A percentile compares a stretch with the other conserved stretches of the same genome.
phyloP scores from a whole-genome alignment of 2,888 invertebrate genomes.

The Leucophenga maculata region DNA sequence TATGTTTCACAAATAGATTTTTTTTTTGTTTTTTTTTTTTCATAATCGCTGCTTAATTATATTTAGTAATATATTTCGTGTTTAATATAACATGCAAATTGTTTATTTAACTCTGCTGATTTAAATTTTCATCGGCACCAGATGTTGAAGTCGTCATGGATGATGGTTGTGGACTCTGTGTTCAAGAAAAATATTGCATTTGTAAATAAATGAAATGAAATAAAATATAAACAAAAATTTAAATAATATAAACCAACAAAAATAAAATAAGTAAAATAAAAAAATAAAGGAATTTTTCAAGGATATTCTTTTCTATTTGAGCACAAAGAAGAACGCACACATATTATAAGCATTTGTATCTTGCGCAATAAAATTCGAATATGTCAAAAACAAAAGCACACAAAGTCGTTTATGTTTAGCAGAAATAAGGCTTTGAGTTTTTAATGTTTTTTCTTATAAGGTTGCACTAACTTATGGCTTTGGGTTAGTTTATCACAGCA shows the following conservation, averaged over 20 bases:
- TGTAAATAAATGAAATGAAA: constrained; percentile 45
- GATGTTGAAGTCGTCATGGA: constrained; percentile 74
- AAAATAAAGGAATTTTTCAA: constrained; percentile 5
- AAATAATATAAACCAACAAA: constrained; percentile 39
- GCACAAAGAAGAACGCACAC: constrained; percentile 28
- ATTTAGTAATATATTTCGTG: constrained; percentile 26
- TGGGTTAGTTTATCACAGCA: constrained; percentile 62
- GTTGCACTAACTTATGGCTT: constrained; percentile 25
- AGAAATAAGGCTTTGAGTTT: constrained; percentile 36
- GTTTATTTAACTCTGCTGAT: constrained; percentile 74
- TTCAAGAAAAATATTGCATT: constrained; percentile 57
- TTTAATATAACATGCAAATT: constrained; percentile 48
- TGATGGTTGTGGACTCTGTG: constrained; percentile 81
- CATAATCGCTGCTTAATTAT: constrained; percentile 18
- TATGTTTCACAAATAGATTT: constrained; percentile 48
- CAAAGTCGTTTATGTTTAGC: constrained; percentile 27
- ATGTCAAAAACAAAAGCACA: constrained; percentile 35
- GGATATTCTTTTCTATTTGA: constrained; percentile 12
- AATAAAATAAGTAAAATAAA: constrained; percentile 6
- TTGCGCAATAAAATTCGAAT: constrained; percentile 34
- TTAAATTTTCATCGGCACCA: constrained; percentile 83
- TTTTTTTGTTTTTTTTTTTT: constrained; percentile 13
- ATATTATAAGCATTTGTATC: constrained; percentile 29
- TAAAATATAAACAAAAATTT: constrained; percentile 47
- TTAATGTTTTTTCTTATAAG: constrained; percentile 21